phyloP scores from a whole-genome alignment of 1,140 invertebrate species.

The Telenomus remus region DNA sequence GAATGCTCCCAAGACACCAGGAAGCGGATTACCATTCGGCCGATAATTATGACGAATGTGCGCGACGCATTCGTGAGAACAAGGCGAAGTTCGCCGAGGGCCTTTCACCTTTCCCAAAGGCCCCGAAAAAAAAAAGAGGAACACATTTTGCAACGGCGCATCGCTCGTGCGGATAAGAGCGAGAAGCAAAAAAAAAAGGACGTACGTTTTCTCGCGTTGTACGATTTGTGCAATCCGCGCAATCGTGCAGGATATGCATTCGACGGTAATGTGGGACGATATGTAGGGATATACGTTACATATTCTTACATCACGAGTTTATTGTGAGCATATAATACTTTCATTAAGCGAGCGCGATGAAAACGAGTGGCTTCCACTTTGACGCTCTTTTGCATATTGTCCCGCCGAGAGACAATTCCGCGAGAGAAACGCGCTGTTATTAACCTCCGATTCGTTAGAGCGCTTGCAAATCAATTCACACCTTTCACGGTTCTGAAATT shows the following conservation, averaged over 20 bases:
- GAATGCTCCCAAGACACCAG: slow-evolving; percentile 9
- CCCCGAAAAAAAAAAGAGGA: slow-evolving; percentile 39
- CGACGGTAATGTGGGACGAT: slow-evolving; percentile 66
- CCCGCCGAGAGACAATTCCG: slow-evolving; percentile 20
- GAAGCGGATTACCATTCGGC: slow-evolving; percentile 21
- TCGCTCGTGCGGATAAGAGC: slow-evolving; percentile 29
- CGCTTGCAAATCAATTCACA: no score
- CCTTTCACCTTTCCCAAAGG: slow-evolving; percentile 53
- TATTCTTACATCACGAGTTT: slow-evolving; percentile 68
- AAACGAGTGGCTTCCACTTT: slow-evolving; percentile 33
- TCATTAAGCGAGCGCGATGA: slow-evolving; percentile 61
- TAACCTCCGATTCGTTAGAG: slow-evolving; percentile 26
- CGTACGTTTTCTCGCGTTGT: slow-evolving; percentile 60
- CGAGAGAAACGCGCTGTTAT: slow-evolving; percentile 30
- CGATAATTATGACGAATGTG: slow-evolving; percentile 56
- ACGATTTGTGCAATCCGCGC: slow-evolving; percentile 67
- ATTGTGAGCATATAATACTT: slow-evolving; percentile 69
- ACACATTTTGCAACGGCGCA: slow-evolving; percentile 54
- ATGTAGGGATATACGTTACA: slow-evolving; percentile 64
- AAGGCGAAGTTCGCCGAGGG: slow-evolving; percentile 22
- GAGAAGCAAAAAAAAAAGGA: slow-evolving; percentile 27
- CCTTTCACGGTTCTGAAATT: no score
- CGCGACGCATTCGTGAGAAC: slow-evolving; percentile 37
- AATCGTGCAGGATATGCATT: slow-evolving; percentile 66
- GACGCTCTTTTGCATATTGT: slow-evolving; percentile 40